Evolutionary conservation across 2,888 invertebrate species (phyloP), one percentile per base, ranked within the genome.

Genomic region (Sthenelais limicola): DNA sequence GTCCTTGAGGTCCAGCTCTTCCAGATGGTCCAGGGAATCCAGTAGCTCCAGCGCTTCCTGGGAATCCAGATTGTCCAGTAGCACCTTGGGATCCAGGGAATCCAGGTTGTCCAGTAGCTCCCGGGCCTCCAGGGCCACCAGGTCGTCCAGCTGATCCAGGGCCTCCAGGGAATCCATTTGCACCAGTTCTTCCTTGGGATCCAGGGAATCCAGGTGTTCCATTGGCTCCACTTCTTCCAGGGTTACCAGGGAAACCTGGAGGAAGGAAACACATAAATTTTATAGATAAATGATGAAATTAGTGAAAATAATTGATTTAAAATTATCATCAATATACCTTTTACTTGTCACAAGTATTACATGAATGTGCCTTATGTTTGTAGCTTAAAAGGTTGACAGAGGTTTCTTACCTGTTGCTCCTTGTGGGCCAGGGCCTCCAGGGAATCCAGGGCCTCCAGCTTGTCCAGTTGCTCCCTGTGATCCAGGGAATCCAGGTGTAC

Each of bases 111-210:
- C 71, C 73, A 33, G 30, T n/a, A 2, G 38, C 12, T 28, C 69
- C 69, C 1, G 26, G 47, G 9, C 5, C n/a, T 26, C 74, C 74
- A 1, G 71, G n/a, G 4, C n/a, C 1, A 30, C 58, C 58, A 38
- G 70, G 58, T 49, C 71, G 56, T 43, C 79, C 79, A 56, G 69
- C 47, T 35, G 67, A 32, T 43, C 73, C 73, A 54, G 73, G 26
- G 47, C 48, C 47, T 49, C 73, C 73, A 33, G 68, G 52, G 21
- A 18, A 0, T 9, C 72, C 73, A 24, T 47, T 26, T 5, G 30
- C 28, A 35, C 73, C 73, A 68, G 47, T 43, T 1, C 30, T 18
- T 5, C 56, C 66, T 3, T 35, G 43, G 3, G 3, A 21, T 51
- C 72, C 72, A 47, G 51, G 26, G 9, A 52, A n/a, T 62, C 62